Conservation (phyloP, 2,797 vertebrate species). For the Discoglossus pictus region DNA sequence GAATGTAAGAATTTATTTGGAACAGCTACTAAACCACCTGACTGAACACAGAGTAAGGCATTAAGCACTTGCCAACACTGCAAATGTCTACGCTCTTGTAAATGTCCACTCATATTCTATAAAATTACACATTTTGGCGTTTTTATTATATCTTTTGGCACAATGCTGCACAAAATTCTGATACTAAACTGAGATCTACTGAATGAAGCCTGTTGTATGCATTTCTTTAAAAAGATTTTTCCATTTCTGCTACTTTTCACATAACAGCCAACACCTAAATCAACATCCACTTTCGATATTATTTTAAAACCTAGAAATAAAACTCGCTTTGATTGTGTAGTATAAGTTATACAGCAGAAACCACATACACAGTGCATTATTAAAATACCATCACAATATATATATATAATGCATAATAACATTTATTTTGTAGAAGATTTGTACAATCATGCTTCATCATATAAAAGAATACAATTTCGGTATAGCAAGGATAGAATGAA, state of each 20-base stretch:
- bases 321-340: too few species aligned
- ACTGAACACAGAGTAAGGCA: neutral
- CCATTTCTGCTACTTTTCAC: slow-evolving; percentile 37
- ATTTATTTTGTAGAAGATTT: too few species aligned
- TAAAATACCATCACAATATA: too few species aligned
- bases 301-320: too few species aligned
- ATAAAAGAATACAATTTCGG: too few species aligned
- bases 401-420: too few species aligned
- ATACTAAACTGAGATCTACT: slow-evolving; percentile 23
- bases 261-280: slow-evolving; percentile 39
- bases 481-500: too few species aligned
- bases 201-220: slow-evolving; percentile 31
- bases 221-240: slow-evolving; percentile 25
- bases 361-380: too few species aligned
- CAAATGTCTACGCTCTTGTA: slow-evolving; percentile 5
- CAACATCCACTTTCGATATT: slow-evolving; percentile 37
- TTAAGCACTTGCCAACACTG: neutral
- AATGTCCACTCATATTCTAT: slow-evolving; percentile 1
- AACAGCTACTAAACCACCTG: neutral
- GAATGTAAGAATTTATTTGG: neutral
- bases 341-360: too few species aligned
- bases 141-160: slow-evolving; percentile 29
- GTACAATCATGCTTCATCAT: too few species aligned
- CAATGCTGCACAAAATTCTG: neutral
- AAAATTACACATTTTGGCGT: slow-evolving; percentile 27